phyloP scores from a whole-genome alignment of 2,113 vertebrate species.

The Bubo scandiacus region DNA sequence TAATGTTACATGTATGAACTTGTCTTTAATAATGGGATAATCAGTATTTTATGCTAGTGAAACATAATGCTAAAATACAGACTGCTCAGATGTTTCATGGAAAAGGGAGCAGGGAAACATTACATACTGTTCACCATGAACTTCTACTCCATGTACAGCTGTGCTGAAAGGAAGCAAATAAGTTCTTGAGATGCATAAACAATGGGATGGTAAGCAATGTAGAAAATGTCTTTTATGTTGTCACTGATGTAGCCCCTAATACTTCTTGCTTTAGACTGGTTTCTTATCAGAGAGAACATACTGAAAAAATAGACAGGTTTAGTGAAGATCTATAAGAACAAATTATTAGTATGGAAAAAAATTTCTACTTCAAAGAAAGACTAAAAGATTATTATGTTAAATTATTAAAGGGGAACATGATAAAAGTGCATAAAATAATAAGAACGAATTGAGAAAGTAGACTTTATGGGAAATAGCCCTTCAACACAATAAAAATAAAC shows the following conservation, averaged over 20 bases:
- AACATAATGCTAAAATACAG: background rate
- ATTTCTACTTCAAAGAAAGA: background rate
- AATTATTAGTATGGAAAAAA: background rate
- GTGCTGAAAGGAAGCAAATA: background rate
- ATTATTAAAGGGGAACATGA: background rate
- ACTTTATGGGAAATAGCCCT: background rate
- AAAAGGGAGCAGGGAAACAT: background rate
- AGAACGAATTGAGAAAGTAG: background rate
- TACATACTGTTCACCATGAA: background rate
- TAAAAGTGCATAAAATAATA: background rate
- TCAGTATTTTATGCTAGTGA: background rate
- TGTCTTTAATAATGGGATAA: background rate
- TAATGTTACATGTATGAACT: background rate
- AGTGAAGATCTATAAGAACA: background rate
- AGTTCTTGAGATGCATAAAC: background rate
- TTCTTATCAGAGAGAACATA: background rate
- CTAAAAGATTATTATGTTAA: background rate
- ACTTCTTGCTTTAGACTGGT: background rate
- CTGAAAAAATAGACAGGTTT: background rate
- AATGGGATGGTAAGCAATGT: background rate
- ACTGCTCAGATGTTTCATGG: background rate
- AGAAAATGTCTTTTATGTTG: background rate
- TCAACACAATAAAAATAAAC: background rate
- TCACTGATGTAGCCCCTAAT: background rate
- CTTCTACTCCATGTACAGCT: background rate